Evolutionary conservation across 2,797 vertebrate species (phyloP), one percentile per base, ranked within the genome.

Genomic region (Mustela erminea): DNA sequence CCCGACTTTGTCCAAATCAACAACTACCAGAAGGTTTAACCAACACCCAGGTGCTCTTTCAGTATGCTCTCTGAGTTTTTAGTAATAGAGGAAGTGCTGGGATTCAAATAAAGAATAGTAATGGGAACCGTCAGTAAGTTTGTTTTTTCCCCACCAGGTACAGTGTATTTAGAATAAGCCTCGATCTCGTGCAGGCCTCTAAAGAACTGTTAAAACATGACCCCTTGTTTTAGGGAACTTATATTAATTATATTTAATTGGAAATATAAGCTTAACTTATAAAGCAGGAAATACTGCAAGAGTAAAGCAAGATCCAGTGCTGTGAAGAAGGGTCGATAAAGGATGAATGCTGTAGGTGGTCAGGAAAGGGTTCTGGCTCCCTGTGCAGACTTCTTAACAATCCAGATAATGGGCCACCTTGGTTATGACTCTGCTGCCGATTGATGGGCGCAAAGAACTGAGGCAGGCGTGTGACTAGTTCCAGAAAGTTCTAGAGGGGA

Each of bases 41-140:
- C 54, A 23, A 21, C 6, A 3, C 21, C 74, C 0, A 7, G 0
- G 0, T 6, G 5, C 4, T 38, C 20, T 13, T 3, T 68, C 25
- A 3, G 52, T 17, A 29, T 6, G 27, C 29, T 56, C 32, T 54
- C 74, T 25, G 64, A 35, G 60, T 74, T 81, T 38, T 5, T 1
- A 21, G 27, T 35, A 9, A 11, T 5, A 7, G 25, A 68, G n/a
- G 8, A 43, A 25, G 46, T 14, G 7, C 35, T 62, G 1, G 49
- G 49, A 87, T 74, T 54, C 77, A 80, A 12, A 58, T 4, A 43
- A 13, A 43, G 14, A 64, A 1, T 18, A 21, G 54, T 12, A 7
- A 12, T 23, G 41, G 64, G 25, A 70, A 54, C 58, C 1, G 10
- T 13, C 6, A 29, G 38, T 29, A 17, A 70, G 32, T 74, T 64